These are phyloP conservation scores for Abscondita cerata DNA, from an alignment of 2,888 invertebrate species.

Conservation along the genomic window DNA sequence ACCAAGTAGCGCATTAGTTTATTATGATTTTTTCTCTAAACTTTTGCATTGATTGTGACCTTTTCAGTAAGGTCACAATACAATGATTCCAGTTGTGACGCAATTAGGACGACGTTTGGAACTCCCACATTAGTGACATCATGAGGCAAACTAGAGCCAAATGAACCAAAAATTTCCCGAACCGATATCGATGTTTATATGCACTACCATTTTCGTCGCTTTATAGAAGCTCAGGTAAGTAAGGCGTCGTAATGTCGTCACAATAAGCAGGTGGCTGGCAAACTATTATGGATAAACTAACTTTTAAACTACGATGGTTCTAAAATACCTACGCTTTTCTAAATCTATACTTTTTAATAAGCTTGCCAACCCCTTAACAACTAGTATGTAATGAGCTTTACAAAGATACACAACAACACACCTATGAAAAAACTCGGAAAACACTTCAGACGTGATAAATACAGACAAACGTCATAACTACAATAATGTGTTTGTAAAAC, in stretches of 20 bases:
- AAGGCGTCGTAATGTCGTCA: conserved; percentile 26
- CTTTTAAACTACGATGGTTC: conserved; percentile 4
- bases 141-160: background rate
- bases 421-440: conserved; percentile 47
- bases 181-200: background rate
- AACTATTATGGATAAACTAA: conserved; percentile 42
- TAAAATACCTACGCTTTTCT: conserved; percentile 6
- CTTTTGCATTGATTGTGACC: conserved; percentile 17
- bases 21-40: conserved; percentile 19
- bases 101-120: conserved; percentile 48
- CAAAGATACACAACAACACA: conserved; percentile 62
- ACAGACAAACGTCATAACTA: conserved; percentile 2
- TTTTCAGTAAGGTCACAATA: conserved; percentile 19
- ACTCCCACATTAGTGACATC: background rate
- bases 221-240: conserved; percentile 1
- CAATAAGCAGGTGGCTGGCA: conserved; percentile 59
- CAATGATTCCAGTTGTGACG: conserved; percentile 24
- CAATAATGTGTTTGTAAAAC: background rate
- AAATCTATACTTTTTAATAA: conserved; percentile 48
- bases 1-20: conserved; percentile 59
- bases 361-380: conserved; percentile 60
- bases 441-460: conserved; percentile 4
- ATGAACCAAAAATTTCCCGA: background rate
- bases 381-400: conserved; percentile 50
- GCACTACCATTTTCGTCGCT: background rate